Evolutionary conservation across 2,113 vertebrate genomes (phyloP).

Genomic region (Ornithorhynchus anatinus): DNA sequence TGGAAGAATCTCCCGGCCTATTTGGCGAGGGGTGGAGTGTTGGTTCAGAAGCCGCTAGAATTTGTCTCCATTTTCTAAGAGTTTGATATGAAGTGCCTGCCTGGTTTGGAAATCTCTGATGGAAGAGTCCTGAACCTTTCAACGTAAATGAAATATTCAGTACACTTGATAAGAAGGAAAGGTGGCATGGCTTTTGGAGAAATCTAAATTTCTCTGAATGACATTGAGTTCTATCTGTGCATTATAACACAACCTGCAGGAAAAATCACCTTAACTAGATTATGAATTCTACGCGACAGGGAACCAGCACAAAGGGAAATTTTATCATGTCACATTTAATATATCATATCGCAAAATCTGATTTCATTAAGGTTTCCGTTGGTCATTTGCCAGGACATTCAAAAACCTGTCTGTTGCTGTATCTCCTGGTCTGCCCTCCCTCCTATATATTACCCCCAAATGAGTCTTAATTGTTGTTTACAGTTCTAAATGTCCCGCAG

Average conservation of each 20-base stretch:
- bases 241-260: not conserved
- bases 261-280: conserved; percentile 4
- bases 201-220: conserved; percentile 25
- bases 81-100: no score
- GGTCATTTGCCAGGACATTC: not conserved
- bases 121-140: no score
- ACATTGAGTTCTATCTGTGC: not conserved
- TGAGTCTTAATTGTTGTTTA: no score
- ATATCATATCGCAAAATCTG: not conserved
- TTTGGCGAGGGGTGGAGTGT: not conserved
- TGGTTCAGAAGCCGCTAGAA: not conserved
- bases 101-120: no score
- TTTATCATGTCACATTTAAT: not conserved
- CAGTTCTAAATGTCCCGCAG: no score
- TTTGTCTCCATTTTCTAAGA: no score
- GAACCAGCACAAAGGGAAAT: conserved; percentile 6
- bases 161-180: conserved; percentile 21
- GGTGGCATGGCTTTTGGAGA: conserved; percentile 2
- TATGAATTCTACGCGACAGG: conserved; percentile 3
- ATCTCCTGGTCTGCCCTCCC: conserved; percentile 5
- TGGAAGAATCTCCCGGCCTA: no score
- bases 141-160: not conserved
- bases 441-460: no score
- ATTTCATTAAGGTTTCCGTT: not conserved
- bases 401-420: not conserved